phyloP scores from a whole-genome alignment of 2,797 vertebrate species.

The Novumbra hubbsi region DNA sequence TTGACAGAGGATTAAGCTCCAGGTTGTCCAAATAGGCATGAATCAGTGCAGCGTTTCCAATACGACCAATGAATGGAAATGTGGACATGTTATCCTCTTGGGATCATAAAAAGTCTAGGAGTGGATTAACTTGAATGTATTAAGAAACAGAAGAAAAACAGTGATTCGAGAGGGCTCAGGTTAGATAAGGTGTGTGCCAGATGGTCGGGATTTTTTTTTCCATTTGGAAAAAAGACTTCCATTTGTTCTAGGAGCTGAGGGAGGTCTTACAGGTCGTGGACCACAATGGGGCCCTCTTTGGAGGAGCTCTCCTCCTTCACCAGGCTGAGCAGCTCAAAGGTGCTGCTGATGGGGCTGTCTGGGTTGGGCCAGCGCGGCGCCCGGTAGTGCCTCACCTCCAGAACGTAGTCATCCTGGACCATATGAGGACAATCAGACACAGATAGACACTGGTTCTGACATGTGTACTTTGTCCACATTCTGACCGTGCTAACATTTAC shows the following conservation, averaged over 20 bases:
- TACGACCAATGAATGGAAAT: not conserved
- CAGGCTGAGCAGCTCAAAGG: constrained; percentile 87
- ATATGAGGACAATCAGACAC: constrained; percentile 16
- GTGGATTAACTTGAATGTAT: not conserved
- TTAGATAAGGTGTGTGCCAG: not conserved
- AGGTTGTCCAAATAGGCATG: not conserved
- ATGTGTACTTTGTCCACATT: not conserved
- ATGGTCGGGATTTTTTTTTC: too few species aligned
- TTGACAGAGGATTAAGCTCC: not conserved
- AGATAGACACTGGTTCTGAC: not conserved
- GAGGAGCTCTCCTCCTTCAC: constrained; percentile 78
- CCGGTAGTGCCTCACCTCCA: constrained; percentile 91
- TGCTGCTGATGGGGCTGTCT: constrained; percentile 90
- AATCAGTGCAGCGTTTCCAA: not conserved
- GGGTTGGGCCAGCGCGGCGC: constrained; percentile 93
- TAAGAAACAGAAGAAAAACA: not conserved
- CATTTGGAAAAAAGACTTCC: not conserved
- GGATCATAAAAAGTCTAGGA: not conserved
- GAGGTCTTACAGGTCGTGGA: constrained; percentile 88
- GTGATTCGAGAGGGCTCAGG: not conserved
- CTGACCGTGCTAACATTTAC: too few species aligned
- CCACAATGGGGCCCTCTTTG: constrained; percentile 84
- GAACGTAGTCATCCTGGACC: constrained; percentile 88
- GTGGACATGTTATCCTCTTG: not conserved
- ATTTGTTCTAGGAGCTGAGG: not conserved